A percentile compares a stretch with the other conserved stretches of the same genome.
These are phyloP conservation scores for Pantala flavescens DNA, from an alignment of 1,140 invertebrate species.

Conservation along the genomic window DNA sequence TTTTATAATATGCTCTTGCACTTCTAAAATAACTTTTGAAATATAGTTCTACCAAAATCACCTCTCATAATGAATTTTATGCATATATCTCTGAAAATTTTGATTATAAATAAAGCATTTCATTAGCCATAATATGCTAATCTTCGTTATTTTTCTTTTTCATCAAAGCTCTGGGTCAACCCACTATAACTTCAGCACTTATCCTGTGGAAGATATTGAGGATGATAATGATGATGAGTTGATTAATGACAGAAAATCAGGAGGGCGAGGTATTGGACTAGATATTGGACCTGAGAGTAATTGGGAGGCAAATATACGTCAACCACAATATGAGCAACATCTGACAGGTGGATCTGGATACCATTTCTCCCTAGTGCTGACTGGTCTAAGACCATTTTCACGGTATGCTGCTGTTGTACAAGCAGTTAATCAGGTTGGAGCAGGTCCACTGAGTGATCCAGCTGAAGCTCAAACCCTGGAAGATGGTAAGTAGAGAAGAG, in stretches of 20 bases:
- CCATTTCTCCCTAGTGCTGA: slow-evolving; percentile 32
- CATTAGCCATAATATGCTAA: too few species aligned
- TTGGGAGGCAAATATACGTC: background rate
- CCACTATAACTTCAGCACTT: slow-evolving; percentile 55
- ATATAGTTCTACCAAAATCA: too few species aligned
- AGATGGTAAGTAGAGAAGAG: slow-evolving; percentile 49
- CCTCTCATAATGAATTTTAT: too few species aligned
- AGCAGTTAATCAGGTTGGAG: slow-evolving; percentile 75
- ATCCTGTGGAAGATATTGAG: slow-evolving; percentile 56
- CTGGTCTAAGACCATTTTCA: slow-evolving; percentile 61
- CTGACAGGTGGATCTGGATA: background rate
- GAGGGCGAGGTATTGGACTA: background rate
- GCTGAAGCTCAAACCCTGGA: slow-evolving; percentile 66
- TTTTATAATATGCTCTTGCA: too few species aligned
- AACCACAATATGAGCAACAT: background rate
- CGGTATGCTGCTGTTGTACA: slow-evolving; percentile 71
- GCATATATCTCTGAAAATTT: too few species aligned
- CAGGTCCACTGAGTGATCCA: slow-evolving; percentile 65
- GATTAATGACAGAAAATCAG: background rate
- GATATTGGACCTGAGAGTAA: background rate
- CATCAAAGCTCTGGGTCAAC: slow-evolving; percentile 34
- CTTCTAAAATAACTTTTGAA: too few species aligned
- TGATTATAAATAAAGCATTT: too few species aligned
- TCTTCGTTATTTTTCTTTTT: slow-evolving; percentile 8
- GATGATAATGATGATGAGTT: slow-evolving; percentile 42